Evolutionary conservation across 2,797 vertebrate species (phyloP).

Genomic region (Synanceia verrucosa): DNA sequence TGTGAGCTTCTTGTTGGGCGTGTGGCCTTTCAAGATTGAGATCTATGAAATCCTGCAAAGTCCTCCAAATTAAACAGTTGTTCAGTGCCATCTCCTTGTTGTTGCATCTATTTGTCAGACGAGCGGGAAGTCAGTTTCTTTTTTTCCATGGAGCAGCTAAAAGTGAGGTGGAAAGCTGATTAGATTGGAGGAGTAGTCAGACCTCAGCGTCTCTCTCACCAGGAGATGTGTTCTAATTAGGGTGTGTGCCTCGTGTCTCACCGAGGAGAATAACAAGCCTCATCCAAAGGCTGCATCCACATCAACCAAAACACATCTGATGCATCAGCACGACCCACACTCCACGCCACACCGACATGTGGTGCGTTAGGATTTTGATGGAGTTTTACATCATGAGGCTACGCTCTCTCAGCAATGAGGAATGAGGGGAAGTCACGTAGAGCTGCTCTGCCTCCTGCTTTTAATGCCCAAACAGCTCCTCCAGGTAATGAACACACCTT

Average conservation of each 20-base stretch:
- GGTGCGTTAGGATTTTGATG: slow-evolving; percentile 35
- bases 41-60: slow-evolving; percentile 51
- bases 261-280: slow-evolving; percentile 74
- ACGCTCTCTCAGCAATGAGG: slow-evolving; percentile 2
- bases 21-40: slow-evolving; percentile 41
- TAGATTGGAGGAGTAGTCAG: slow-evolving; percentile 59
- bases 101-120: slow-evolving; percentile 64
- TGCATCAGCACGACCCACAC: slow-evolving; percentile 53
- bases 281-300: slow-evolving; percentile 57
- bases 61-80: slow-evolving; percentile 62
- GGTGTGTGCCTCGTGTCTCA: slow-evolving; percentile 57
- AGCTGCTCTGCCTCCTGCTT: neutral
- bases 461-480: neutral
- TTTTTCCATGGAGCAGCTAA: slow-evolving; percentile 43
- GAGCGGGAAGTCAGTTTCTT: slow-evolving; percentile 39
- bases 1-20: slow-evolving; percentile 11
- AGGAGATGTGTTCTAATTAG: slow-evolving; percentile 80
- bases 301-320: slow-evolving; percentile 62
- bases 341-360: slow-evolving; percentile 43
- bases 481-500: neutral
- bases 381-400: slow-evolving; percentile 11
- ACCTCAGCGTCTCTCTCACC: slow-evolving; percentile 66
- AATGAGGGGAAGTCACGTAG: neutral
- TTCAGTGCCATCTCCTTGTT: slow-evolving; percentile 56
- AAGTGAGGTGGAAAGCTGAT: slow-evolving; percentile 69